Base-by-base conservation (phyloP, 35 echinoderm and acorn worm genomes). In the Apostichopus japonicus region DNA sequence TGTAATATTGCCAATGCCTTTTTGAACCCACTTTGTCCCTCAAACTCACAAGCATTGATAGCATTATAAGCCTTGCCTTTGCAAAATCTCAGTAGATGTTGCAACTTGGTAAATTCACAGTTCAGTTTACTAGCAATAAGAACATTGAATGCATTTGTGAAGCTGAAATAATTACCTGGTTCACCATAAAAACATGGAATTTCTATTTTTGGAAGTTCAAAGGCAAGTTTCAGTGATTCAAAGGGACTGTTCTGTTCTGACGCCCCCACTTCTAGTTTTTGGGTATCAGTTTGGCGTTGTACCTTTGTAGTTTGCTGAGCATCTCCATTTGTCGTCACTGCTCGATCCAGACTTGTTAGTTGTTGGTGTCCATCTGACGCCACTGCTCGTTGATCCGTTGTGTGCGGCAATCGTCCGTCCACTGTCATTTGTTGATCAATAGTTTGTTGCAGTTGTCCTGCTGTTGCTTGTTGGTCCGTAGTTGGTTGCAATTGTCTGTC, bases 141-240 rank as follows among this genome's bases (percentile, higher is more conserved):
- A 4, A 80, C 77, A 79, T 92, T n/a, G 25, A 92, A 92, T 21
- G 72, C 55, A 57, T 78, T 92, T 24, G 56, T 92, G 24, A 92
- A 92, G 8, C 17, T 79, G 56, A 92, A 92, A 72, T 92, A 92
- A 4, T 92, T 15, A 6, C 77, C 57, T 6, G 91, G 21, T 19
- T 92, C 59, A 83, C 91, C 91, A 92, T 81, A 61, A 70, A 92
- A 92, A 23, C 83, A 81, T 16, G 10, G 23, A 44, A 81, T 33
- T 33, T 92, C 91, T 10, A 81, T 23, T 58, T 92, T 92, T 17
- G 91, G 91, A 44, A 92, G 77, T 24, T 92, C 91, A 22, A 92
- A 23, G 55, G 91, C 91, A 17, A 92, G 91, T 33, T 92, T 92
- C 13, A 92, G 24, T 9, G 87, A 17, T 72, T 90, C 65, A 70